Base-by-base conservation (phyloP, 2,797 vertebrate species). In the Eulemur albifrons region DNA sequence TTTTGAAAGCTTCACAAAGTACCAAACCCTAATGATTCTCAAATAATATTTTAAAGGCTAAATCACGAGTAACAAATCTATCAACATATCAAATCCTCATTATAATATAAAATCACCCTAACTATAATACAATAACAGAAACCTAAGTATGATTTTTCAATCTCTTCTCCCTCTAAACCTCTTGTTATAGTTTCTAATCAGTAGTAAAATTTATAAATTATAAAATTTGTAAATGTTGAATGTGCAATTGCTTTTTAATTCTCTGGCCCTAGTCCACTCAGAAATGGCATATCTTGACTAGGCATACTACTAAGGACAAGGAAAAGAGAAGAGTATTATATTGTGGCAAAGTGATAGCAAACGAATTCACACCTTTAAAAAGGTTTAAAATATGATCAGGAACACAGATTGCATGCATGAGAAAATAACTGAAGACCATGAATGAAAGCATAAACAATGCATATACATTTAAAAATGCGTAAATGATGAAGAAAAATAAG, bases 1-100 rank as follows among this genome's bases (percentile, higher is more conserved):
- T 95, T 94, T 87, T 88, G n/a, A 92, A 96, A 93, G 21, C 38
- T 82, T 94, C 38, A 69, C 9, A 43, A 70, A 40, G 43, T 72
- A 67, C 23, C n/a, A 88, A 92, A 88, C 4, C 0, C 7, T 88
- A 75, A 25, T 88, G 52, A 92, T 92, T 96, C 96, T 88, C 35
- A 86, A 92, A 82, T 59, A 75, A 10, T 25, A 82, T 88, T 67
- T 95, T 45, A 70, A 79, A 94, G 70, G 8, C 25, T 93, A 72
- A 57, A 86, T 76, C 1, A 43, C 23, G 32, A 92, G 40, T 54
- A 93, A 76, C 6, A 94, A 81, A 87, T 90, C 4, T 48, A 57
- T 59, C 5, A 43, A n/a, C 52, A 82, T 32, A 81, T n/a, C 12
- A 35, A 90, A 76, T 82, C 5, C 18, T 59, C 30, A 84, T 73